Conservation (phyloP, 2,888 invertebrate species). For the Tortricodes alternella region DNA sequence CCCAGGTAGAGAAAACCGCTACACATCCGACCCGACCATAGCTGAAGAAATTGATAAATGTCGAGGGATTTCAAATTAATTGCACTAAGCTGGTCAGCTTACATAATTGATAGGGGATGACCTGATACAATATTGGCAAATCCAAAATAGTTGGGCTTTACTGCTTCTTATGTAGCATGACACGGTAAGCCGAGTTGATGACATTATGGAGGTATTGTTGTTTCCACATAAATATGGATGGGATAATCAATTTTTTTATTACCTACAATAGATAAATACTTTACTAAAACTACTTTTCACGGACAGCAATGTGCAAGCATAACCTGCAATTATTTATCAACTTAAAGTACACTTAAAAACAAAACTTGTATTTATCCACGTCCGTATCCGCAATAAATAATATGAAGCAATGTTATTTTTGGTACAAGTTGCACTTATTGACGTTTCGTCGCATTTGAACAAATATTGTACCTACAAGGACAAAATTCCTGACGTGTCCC, state of each 20-base stretch:
- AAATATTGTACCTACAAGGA: conserved; percentile 32
- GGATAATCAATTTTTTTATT: too few relatives aligned
- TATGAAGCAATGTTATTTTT: not conserved
- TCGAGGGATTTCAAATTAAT: conserved; percentile 21
- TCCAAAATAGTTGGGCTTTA: conserved; percentile 5
- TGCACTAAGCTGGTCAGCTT: conserved; percentile 21
- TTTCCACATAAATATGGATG: too few relatives aligned
- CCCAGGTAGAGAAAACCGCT: conserved; percentile 19
- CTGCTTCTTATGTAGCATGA: not conserved
- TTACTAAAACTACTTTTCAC: too few relatives aligned
- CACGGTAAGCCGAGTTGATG: not conserved
- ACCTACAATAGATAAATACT: too few relatives aligned
- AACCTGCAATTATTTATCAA: too few relatives aligned
- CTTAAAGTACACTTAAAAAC: too few relatives aligned
- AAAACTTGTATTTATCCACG: not conserved
- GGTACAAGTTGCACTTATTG: conserved; percentile 1
- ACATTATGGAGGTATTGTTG: not conserved
- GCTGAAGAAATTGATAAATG: conserved; percentile 19
- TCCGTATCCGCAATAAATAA: not conserved
- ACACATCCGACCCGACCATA: conserved; percentile 3
- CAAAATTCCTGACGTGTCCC: conserved; percentile 3
- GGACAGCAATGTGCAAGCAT: too few relatives aligned
- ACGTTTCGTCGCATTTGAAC: conserved; percentile 25
- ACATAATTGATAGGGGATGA: conserved; percentile 12
- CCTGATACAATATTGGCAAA: conserved; percentile 16